Base-by-base conservation (phyloP, 2,113 vertebrate genomes). In the Callocephalon fimbriatum region DNA sequence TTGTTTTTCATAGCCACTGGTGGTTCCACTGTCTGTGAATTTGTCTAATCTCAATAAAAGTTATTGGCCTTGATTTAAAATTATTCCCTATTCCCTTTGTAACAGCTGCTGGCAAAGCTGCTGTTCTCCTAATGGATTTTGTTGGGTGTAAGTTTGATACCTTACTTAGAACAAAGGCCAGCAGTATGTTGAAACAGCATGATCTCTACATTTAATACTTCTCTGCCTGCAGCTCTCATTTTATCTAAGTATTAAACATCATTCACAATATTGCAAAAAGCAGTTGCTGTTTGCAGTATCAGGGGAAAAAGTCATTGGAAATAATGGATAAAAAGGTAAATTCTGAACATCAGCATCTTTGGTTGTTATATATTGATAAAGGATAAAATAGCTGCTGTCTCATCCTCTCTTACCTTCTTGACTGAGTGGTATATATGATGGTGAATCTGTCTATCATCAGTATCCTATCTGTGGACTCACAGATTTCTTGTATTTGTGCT, bases 61-160 rank as follows among this genome's bases (percentile, higher is more conserved):
- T 86, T 96, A 88, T 47, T 92, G 3, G 22, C 18, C 23, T 86
- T 83, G 93, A 76, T 21, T 92, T 56, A 31, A 91, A 88, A 76
- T 62, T 76, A 83, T 83, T 94, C 59, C 78, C 23, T 72, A 10
- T 88, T 83, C 22, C 42, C 22, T 74, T 76, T 88, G 15, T 35
- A 93, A 58, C 21, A 53, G 62, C 53, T 82, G n/a, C 78, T 94
- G 80, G 53, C 77, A 94, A 87, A 88, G 62, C 74, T 90, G 66
- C 22, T 93, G 26, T 53, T 91, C 81, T 93, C 48, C 66, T 88
- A 78, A 86, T 80, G 75, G 65, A 77, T 88, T 96, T 88, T 67
- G 42, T 68, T 80, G 21, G 59, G 75, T 73, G 32, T 56, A 26
- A 62, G 66, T 87, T 53, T 80, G 75, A 83, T 86, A 77, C 32